A percentile compares a stretch with the other conserved stretches of the same genome.
Evolutionary conservation across 2,113 vertebrate species (phyloP).

Genomic region (Leucosticte australis): DNA sequence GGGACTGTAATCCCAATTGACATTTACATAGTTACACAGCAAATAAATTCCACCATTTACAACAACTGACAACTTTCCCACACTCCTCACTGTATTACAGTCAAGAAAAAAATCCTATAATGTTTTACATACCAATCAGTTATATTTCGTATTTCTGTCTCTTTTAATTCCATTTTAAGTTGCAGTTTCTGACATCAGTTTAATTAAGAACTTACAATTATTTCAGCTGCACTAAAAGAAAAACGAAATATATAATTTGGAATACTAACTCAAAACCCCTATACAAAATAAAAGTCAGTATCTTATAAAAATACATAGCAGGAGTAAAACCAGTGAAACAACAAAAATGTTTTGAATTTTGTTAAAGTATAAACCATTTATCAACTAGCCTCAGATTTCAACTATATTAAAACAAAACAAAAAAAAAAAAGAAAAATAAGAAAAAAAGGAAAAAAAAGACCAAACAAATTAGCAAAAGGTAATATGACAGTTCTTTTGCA

Average conservation of each 20-base stretch:
- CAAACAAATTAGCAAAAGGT: neutral
- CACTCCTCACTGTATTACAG: constrained; percentile 3
- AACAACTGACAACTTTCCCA: constrained; percentile 15
- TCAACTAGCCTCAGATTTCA: constrained; percentile 29
- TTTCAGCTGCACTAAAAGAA: constrained; percentile 59
- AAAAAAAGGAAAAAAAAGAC: neutral
- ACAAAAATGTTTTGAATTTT: constrained; percentile 30
- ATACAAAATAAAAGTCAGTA: constrained; percentile 26
- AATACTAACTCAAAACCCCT: constrained; percentile 39
- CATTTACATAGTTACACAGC: constrained; percentile 72
- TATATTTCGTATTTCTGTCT: neutral
- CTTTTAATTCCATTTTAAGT: neutral
- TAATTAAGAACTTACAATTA: constrained; percentile 45
- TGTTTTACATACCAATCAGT: neutral
- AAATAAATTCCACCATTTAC: constrained; percentile 64
- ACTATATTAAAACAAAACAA: neutral
- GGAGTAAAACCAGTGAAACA: constrained; percentile 36
- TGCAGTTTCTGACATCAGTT: constrained; percentile 46
- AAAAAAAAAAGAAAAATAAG: neutral
- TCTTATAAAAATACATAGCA: constrained; percentile 45
- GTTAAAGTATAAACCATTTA: constrained; percentile 36
- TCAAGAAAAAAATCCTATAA: constrained; percentile 29
- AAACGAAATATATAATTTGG: constrained; percentile 41
- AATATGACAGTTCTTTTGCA: neutral
- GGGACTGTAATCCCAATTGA: constrained; percentile 63